Evolutionary conservation across 1,140 invertebrate genomes (phyloP).

Genomic region (Acromyrmex echinatior): DNA sequence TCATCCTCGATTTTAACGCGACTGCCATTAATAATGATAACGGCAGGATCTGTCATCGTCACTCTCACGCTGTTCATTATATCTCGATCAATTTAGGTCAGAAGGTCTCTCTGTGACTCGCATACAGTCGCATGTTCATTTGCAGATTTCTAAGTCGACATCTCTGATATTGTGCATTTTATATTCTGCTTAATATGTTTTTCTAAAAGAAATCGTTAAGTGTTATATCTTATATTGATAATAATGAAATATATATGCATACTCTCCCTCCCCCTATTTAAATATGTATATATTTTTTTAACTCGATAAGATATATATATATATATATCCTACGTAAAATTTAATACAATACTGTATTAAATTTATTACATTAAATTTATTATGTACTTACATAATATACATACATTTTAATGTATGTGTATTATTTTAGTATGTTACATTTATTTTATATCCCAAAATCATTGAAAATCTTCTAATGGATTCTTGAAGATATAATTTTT

Average conservation of each 20-base stretch:
- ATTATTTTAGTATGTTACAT: background rate
- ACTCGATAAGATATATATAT: background rate
- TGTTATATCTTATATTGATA: background rate
- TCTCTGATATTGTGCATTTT: slow-evolving; percentile 1
- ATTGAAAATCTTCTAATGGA: background rate
- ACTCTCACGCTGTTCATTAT: slow-evolving; percentile 52
- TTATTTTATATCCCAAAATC: background rate
- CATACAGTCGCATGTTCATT: slow-evolving; percentile 15
- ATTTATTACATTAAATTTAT: background rate
- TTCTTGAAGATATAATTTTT: background rate
- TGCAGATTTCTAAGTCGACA: slow-evolving; percentile 8
- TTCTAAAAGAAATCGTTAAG: background rate
- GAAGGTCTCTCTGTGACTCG: slow-evolving; percentile 44
- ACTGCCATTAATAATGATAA: slow-evolving; percentile 68
- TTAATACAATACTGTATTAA: slow-evolving; percentile 3
- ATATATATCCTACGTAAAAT: background rate
- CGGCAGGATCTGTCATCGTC: slow-evolving; percentile 17
- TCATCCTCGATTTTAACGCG: slow-evolving; percentile 70
- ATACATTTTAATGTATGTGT: background rate
- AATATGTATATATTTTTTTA: background rate
- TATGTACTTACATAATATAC: background rate
- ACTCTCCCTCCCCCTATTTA: background rate
- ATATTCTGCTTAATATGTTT: background rate
- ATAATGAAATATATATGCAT: background rate
- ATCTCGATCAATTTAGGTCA: slow-evolving; percentile 63